Evolutionary conservation across 2,797 vertebrate genomes (phyloP), one percentile per base, ranked within the genome.

Genomic region (Enoplosus armatus): DNA sequence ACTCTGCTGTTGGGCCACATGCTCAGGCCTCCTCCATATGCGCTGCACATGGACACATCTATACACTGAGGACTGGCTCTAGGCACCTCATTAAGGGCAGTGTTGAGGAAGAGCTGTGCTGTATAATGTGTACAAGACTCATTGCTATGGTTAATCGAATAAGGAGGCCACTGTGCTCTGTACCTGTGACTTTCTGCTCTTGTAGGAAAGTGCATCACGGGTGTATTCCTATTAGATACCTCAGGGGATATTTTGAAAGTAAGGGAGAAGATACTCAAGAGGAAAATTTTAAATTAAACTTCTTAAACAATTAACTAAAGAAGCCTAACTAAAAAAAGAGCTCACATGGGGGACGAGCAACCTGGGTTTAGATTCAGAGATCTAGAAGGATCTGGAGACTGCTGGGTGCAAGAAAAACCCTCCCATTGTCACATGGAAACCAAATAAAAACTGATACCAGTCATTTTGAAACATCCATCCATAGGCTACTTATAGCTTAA

Each of bases 401-500:
- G 47, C 37, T 47, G 51, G 51, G 54, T 75, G 68, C 48, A 64
- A 72, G 66, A 77, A 68, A 79, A 78, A 50, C 80, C 22, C 8
- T n/a, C 15, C 59, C 58, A 83, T 85, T 91, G 85, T 92, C 78
- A 81, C 68, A 80, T 22, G 60, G 26, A 71, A 82, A 80, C 87
- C 83, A 79, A 82, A 82, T 65, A 63, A 71, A 86, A 91, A 86
- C 78, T 55, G 73, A 87, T 83, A 82, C 72, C 74, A 83, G 65
- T 83, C 77, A 83, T 86, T 90, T 84, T 27, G 14, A 85, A 87
- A 70, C 75, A 61, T 68, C 73, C 71, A 77, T 85, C 75, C 69
- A 51, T 77, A 56, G 53, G 67, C 89, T 89, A 80, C 86, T 87
- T 91, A 84, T 89, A 85, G 82, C 26, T 61, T 91, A 92, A 90